A percentile compares a stretch with the other conserved stretches of the same genome.
These are phyloP conservation scores for Delia radicum DNA, from an alignment of 1,140 invertebrate genomes.

Conservation along the genomic window DNA sequence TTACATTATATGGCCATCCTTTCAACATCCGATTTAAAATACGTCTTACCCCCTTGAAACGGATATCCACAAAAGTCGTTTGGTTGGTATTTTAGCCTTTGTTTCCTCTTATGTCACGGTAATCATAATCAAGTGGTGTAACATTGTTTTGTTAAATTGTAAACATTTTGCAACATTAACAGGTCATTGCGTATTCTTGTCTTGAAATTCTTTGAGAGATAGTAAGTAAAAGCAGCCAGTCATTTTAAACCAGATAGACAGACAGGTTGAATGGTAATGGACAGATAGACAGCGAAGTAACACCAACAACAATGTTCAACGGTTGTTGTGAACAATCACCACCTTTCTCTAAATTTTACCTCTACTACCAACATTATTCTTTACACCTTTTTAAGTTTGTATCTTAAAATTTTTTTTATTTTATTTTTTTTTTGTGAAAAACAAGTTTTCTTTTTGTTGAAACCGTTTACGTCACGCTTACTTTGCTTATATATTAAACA, in stretches of 20 bases:
- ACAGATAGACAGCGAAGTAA: background rate
- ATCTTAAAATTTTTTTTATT: background rate
- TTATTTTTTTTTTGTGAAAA: background rate
- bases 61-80: background rate
- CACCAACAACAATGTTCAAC: background rate
- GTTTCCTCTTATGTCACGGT: background rate
- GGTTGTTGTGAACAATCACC: background rate
- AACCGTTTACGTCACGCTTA: background rate
- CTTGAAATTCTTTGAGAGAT: too few species aligned
- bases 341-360: too few species aligned
- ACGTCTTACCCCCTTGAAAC: background rate
- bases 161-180: slow-evolving; percentile 49
- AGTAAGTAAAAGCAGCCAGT: background rate
- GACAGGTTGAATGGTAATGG: background rate
- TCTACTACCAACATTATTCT: too few species aligned
- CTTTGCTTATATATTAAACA: background rate
- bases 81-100: background rate
- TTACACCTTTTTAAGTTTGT: background rate
- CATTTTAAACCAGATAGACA: slow-evolving; percentile 9
- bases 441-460: background rate
- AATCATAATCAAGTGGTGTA: slow-evolving; percentile 19
- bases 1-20: background rate
- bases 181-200: slow-evolving; percentile 40
- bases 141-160: slow-evolving; percentile 29
- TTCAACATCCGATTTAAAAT: background rate